Conservation (phyloP, 2,113 vertebrate genomes). For the Varanus komodoensis region DNA sequence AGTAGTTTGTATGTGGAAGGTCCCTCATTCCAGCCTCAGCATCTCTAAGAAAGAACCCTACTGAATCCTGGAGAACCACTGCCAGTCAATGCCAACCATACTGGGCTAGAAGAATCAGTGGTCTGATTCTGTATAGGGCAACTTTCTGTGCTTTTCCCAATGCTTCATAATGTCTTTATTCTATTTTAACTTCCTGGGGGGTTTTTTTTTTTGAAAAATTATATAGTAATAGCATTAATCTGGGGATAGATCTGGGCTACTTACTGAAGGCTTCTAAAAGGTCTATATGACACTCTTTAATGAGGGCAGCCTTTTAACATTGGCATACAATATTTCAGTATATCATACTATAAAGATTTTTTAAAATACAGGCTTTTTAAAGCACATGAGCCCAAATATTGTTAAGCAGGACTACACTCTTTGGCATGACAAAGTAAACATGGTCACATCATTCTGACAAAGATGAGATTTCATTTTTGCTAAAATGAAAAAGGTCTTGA, state of each 20-base stretch:
- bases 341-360: neutral
- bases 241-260: neutral
- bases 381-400: neutral
- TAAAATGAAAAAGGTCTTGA: neutral
- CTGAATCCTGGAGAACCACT: no score
- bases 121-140: no score
- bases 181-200: neutral
- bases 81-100: neutral
- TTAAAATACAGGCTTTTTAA: neutral
- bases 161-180: no score
- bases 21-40: no score
- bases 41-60: no score
- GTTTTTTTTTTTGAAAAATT: neutral
- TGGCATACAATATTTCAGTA: neutral
- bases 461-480: neutral
- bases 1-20: no score
- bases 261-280: neutral
- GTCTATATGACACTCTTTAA: neutral
- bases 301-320: neutral
- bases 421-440: neutral
- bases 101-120: neutral
- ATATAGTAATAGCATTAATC: neutral
- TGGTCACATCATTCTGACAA: neutral
- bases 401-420: neutral
- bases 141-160: no score